Conservation (phyloP, 2,113 vertebrate genomes). For the Myrmecobius fasciatus region DNA sequence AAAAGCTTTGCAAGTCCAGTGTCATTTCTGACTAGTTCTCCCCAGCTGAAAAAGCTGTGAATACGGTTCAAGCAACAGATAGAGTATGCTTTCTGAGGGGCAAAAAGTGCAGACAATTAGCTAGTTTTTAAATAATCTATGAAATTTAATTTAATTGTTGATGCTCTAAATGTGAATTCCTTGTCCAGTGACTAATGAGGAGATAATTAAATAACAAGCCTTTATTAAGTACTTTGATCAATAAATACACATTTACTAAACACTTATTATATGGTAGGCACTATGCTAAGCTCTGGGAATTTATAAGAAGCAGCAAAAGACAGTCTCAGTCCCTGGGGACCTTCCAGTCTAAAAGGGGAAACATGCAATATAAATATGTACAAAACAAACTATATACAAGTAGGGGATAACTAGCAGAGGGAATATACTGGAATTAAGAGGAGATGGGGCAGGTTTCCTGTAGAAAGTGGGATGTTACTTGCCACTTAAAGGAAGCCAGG, state of each 20-base stretch:
- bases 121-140: too few species aligned
- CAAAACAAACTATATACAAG: neutral
- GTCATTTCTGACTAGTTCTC: neutral
- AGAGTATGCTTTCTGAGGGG: neutral
- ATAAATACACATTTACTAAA: neutral
- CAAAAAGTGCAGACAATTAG: neutral
- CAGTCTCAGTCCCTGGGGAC: neutral
- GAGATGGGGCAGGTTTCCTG: neutral
- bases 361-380: neutral
- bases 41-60: neutral
- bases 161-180: neutral
- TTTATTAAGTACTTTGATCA: neutral
- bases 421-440: neutral
- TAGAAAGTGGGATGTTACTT: neutral
- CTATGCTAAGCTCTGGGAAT: neutral
- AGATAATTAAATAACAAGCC: neutral
- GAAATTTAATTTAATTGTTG: neutral
- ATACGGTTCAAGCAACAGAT: neutral
- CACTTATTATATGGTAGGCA: neutral
- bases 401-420: neutral
- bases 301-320: neutral
- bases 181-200: neutral
- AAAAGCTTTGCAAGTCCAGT: neutral
- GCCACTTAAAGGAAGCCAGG: neutral
- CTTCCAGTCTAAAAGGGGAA: neutral